A percentile compares a stretch with the other conserved stretches of the same genome.
These are phyloP conservation scores for Oreochromis mossambicus DNA, from an alignment of 2,797 vertebrate species.

Conservation along the genomic window DNA sequence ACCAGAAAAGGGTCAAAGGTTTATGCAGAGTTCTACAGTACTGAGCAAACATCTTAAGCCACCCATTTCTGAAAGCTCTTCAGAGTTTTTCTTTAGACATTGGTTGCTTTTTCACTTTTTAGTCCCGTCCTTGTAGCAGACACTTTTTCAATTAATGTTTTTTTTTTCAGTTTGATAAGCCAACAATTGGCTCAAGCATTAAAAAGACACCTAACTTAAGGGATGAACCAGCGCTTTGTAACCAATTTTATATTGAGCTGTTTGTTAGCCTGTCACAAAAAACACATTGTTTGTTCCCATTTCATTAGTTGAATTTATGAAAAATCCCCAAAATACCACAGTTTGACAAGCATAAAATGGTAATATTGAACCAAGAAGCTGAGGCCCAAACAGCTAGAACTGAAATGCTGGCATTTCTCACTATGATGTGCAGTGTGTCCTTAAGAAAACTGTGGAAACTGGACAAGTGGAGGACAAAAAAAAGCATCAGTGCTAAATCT, in stretches of 20 bases:
- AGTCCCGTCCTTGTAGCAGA: neutral
- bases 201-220: neutral
- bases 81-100: neutral
- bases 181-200: neutral
- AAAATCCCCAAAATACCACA: neutral
- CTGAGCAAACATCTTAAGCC: neutral
- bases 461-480: neutral
- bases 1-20: neutral
- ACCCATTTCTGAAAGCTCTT: neutral
- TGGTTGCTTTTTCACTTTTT: neutral
- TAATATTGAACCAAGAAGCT: neutral
- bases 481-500: neutral
- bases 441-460: neutral
- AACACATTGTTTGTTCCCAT: neutral
- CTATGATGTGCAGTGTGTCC: neutral
- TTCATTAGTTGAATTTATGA: neutral
- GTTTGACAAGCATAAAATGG: neutral
- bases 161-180: accelerated
- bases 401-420: neutral
- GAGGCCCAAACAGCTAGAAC: neutral
- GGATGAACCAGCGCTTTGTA: neutral
- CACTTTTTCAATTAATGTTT: neutral
- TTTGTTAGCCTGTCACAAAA: neutral
- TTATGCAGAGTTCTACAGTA: neutral
- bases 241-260: neutral